phyloP scores from a whole-genome alignment of 2,888 invertebrate genomes.

The Archaeoteleia sp. region DNA sequence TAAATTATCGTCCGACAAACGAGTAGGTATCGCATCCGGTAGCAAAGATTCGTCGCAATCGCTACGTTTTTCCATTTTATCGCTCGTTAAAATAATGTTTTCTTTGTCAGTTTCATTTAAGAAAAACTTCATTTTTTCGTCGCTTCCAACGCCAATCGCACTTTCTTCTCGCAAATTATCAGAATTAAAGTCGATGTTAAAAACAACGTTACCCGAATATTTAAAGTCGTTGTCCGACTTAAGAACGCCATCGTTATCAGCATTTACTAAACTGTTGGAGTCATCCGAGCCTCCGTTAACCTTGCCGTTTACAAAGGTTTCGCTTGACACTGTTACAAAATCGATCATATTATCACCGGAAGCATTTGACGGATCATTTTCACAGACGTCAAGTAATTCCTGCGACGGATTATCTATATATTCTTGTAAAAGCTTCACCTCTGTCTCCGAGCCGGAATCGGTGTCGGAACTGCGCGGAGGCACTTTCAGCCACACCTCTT shows the following conservation, averaged over 20 bases:
- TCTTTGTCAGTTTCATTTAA: not conserved
- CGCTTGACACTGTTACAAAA: not conserved
- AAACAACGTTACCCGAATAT: not conserved
- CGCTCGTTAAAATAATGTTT: too few species aligned
- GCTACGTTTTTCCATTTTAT: too few species aligned
- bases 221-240: not conserved
- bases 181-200: too few species aligned
- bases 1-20: constrained; percentile 53
- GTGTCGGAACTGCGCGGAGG: constrained; percentile 79
- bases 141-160: constrained; percentile 16
- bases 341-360: not conserved
- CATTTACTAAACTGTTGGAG: too few species aligned
- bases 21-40: constrained; percentile 52
- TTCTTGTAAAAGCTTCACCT: constrained; percentile 78
- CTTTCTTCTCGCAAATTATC: too few species aligned
- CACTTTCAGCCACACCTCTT: constrained; percentile 82
- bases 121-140: constrained; percentile 8
- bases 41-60: constrained; percentile 23
- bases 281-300: not conserved
- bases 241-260: not conserved
- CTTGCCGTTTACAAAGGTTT: not conserved
- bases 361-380: constrained; percentile 23
- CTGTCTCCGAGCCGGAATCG: constrained; percentile 83
- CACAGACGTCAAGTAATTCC: constrained; percentile 28
- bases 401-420: constrained; percentile 54